Percentiles rank a stretch among this genome's conserved stretches.
Evolutionary conservation across 2,888 invertebrate genomes (phyloP).

Genomic region (Pseudococcus jackbeardsleyi): DNA sequence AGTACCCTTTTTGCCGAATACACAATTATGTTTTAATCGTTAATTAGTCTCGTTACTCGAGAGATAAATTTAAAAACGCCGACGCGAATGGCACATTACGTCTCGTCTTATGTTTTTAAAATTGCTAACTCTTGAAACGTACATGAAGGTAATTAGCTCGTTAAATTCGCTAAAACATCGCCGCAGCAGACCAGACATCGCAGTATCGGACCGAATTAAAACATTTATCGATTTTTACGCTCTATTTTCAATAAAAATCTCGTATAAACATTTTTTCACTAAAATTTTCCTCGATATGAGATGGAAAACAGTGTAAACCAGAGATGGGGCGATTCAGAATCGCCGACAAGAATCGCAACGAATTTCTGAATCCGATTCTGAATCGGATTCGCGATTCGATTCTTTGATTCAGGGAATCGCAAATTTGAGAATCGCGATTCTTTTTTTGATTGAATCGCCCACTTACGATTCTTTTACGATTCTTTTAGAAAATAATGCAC

Average conservation of each 20-base stretch:
- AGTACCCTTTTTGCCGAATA: not conserved
- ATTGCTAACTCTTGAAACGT: not conserved
- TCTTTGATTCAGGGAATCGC: too few relatives aligned
- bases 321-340: too few relatives aligned
- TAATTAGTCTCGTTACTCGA: not conserved
- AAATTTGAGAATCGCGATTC: too few relatives aligned
- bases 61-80: not conserved
- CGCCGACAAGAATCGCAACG: too few relatives aligned
- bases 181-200: not conserved
- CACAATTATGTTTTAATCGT: not conserved
- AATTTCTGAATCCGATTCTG: too few relatives aligned
- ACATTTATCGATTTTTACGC: conserved; percentile 2
- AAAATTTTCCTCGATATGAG: not conserved
- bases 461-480: too few relatives aligned
- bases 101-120: not conserved
- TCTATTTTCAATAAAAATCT: not conserved
- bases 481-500: too few relatives aligned
- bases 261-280: not conserved
- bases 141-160: conserved; percentile 2
- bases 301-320: too few relatives aligned
- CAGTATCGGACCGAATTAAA: not conserved
- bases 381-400: too few relatives aligned
- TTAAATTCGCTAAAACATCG: not conserved
- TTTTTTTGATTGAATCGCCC: too few relatives aligned
- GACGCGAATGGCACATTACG: not conserved